These are phyloP conservation scores for Nemurella pictetii DNA, from an alignment of 2,888 invertebrate species.

Conservation along the genomic window DNA sequence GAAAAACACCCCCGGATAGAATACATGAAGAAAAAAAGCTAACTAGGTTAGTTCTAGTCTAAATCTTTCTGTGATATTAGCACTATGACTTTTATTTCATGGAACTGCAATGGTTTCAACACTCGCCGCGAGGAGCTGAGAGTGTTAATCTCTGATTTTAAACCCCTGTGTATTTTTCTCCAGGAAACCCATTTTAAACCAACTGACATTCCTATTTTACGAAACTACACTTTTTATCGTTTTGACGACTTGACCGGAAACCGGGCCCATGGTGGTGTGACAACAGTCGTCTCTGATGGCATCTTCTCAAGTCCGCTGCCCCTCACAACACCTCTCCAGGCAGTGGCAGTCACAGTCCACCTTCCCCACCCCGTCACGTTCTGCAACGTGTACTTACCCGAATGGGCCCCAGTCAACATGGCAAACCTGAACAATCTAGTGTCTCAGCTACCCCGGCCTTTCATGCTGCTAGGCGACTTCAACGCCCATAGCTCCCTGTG, in stretches of 20 bases:
- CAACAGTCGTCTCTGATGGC: background rate
- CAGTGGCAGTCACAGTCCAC: too few species aligned
- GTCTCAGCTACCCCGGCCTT: too few species aligned
- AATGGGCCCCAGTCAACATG: background rate
- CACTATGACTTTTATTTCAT: background rate
- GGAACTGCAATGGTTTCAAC: background rate
- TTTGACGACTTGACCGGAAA: too few species aligned
- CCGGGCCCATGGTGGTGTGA: too few species aligned
- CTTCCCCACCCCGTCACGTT: background rate
- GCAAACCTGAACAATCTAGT: background rate
- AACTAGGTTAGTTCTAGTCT: background rate
- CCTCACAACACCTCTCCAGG: too few species aligned
- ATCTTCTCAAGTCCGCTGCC: background rate
- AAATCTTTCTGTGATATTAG: background rate
- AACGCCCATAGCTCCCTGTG: too few species aligned
- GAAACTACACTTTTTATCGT: too few species aligned
- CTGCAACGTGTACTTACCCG: too few species aligned
- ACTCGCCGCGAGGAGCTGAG: background rate
- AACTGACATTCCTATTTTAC: too few species aligned
- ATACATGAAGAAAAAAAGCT: too few species aligned
- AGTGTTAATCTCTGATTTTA: background rate
- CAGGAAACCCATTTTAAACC: slow-evolving; percentile 3
- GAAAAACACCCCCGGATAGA: too few species aligned
- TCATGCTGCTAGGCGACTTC: too few species aligned
- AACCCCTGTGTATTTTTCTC: background rate